phyloP scores from a whole-genome alignment of 2,797 vertebrate species.

The Molossus alvarezi region DNA sequence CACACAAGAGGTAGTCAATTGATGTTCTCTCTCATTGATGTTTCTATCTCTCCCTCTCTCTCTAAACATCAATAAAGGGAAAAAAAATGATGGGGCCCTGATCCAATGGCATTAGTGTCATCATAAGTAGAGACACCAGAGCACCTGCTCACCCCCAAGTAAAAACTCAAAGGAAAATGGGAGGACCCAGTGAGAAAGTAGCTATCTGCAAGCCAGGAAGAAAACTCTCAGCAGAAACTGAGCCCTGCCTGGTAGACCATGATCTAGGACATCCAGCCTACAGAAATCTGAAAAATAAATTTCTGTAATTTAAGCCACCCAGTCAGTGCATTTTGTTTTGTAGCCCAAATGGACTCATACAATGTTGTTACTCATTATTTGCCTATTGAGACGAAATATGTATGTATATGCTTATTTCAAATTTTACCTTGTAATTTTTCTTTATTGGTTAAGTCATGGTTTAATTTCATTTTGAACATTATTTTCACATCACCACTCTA shows the following conservation, averaged over 20 bases:
- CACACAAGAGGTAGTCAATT: too few relatives aligned
- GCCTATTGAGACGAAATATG: not conserved
- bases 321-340: not conserved
- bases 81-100: too few relatives aligned
- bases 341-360: not conserved
- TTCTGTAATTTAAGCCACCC: not conserved
- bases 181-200: not conserved
- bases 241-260: not conserved
- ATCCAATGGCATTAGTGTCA: not conserved
- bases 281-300: not conserved
- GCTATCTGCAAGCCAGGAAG: not conserved
- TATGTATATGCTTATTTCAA: not conserved
- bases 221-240: not conserved
- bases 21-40: too few relatives aligned
- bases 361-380: not conserved
- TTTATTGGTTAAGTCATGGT: not conserved
- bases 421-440: not conserved
- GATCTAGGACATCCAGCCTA: not conserved
- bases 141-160: not conserved
- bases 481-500: not conserved
- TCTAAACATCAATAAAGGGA: too few relatives aligned
- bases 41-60: too few relatives aligned
- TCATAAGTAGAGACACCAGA: not conserved
- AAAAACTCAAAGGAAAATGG: not conserved
- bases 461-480: conserved; percentile 44